phyloP scores from a whole-genome alignment of 2,888 invertebrate genomes.

The Oscheius myriophilus region DNA sequence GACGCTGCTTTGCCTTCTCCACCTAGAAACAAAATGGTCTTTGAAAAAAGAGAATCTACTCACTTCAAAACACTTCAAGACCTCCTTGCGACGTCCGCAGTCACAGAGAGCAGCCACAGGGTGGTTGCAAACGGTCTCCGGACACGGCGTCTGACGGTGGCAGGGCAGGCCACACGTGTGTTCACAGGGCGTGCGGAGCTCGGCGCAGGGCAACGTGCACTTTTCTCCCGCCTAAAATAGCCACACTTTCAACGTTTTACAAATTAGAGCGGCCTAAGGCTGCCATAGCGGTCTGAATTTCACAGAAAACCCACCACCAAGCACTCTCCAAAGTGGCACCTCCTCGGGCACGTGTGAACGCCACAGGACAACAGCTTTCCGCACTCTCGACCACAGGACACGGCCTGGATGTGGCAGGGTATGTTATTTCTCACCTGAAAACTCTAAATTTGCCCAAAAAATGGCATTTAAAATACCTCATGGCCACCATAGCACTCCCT shows the following conservation, averaged over 20 bases:
- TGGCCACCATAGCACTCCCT: constrained; percentile 84
- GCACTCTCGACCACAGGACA: constrained; percentile 84
- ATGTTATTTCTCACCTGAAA: constrained; percentile 84
- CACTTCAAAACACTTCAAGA: constrained; percentile 48
- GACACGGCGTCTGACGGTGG: constrained; percentile 80
- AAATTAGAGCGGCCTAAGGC: neutral
- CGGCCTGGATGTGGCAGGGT: constrained; percentile 80
- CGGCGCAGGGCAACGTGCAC: constrained; percentile 75
- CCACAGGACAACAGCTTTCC: constrained; percentile 83
- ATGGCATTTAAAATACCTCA: constrained; percentile 32
- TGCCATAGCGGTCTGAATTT: too few relatives aligned
- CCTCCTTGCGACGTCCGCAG: constrained; percentile 54
- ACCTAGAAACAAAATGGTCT: constrained; percentile 25
- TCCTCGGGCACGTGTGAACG: constrained; percentile 83
- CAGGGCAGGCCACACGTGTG: constrained; percentile 87
- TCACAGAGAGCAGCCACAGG: constrained; percentile 59
- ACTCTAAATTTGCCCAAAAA: neutral
- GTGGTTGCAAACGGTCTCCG: constrained; percentile 77
- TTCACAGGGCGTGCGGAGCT: constrained; percentile 80
- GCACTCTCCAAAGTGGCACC: constrained; percentile 83
- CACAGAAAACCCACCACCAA: constrained; percentile 52
- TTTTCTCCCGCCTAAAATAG: constrained; percentile 9
- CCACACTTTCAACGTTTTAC: neutral
- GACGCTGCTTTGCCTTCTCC: constrained; percentile 29
- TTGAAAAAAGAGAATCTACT: neutral